Percentiles rank a stretch among this genome's conserved stretches.
Evolutionary conservation across 2,888 invertebrate species (phyloP).

Genomic region (Bursaphelenchus okinawaensis): DNA sequence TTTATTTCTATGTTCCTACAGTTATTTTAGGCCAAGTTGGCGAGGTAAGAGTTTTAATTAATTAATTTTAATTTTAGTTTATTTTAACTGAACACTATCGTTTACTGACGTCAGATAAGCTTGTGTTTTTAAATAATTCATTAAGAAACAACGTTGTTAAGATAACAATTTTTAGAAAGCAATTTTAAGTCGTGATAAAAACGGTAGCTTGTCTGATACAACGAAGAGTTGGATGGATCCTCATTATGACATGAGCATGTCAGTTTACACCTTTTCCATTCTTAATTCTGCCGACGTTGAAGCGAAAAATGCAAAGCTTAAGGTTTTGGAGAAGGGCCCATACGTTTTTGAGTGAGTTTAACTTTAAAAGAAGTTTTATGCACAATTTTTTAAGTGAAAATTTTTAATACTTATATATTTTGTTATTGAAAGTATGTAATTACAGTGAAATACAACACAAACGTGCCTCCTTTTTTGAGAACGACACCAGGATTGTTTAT

Average conservation of each 20-base stretch:
- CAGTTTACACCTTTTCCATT: constrained; percentile 52
- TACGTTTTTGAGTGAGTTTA: constrained; percentile 49
- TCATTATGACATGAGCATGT: constrained; percentile 43
- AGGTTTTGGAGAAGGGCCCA: constrained; percentile 51
- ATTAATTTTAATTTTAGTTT: no score
- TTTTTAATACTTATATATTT: no score
- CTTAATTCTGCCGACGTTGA: constrained; percentile 52
- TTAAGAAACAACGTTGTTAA: neutral
- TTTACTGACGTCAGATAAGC: neutral
- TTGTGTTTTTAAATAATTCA: neutral
- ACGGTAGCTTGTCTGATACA: constrained; percentile 44
- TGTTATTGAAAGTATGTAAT: no score
- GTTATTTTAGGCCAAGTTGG: constrained; percentile 9
- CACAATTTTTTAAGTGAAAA: no score
- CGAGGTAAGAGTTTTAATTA: no score
- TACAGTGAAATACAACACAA: constrained; percentile 49
- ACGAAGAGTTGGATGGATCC: constrained; percentile 47
- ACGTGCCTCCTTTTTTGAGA: constrained; percentile 29
- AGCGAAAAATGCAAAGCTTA: constrained; percentile 47
- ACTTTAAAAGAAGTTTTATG: neutral
- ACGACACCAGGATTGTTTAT: constrained; percentile 46
- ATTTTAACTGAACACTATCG: no score
- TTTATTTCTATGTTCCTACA: constrained; percentile 3
- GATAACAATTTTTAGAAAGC: constrained; percentile 36
- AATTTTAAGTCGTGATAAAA: constrained; percentile 40